Conservation (phyloP, 2,113 vertebrate genomes). For the Pteropus alecto region DNA sequence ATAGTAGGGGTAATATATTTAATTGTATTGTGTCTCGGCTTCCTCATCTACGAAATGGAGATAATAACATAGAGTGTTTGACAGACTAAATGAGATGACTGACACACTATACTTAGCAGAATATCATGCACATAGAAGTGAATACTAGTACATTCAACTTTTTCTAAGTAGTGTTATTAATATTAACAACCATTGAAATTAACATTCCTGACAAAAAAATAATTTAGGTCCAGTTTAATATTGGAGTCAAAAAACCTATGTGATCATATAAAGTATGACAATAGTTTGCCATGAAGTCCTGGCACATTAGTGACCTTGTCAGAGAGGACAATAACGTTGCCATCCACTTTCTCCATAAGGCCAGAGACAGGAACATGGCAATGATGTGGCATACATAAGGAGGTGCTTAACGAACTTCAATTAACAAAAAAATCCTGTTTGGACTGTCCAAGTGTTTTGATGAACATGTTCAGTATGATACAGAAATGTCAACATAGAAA, state of each 20-base stretch:
- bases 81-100: background rate
- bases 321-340: background rate
- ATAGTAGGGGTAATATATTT: background rate
- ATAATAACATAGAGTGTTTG: background rate
- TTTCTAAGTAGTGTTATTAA: background rate
- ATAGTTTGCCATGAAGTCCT: conserved; percentile 10
- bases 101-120: background rate
- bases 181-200: background rate
- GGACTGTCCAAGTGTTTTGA: background rate
- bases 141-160: background rate
- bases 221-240: background rate
- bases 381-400: background rate
- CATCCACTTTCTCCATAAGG: conserved; percentile 6
- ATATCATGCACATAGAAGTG: background rate
- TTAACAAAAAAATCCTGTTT: background rate
- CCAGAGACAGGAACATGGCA: background rate
- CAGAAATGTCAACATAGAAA: background rate
- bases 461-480: background rate
- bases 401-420: background rate
- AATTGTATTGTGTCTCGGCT: background rate
- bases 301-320: background rate
- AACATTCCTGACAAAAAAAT: background rate
- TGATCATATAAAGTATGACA: background rate
- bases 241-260: conserved; percentile 20
- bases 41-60: background rate